Evolutionary conservation across 1,140 invertebrate genomes (phyloP).

Genomic region (Cydia splendana): DNA sequence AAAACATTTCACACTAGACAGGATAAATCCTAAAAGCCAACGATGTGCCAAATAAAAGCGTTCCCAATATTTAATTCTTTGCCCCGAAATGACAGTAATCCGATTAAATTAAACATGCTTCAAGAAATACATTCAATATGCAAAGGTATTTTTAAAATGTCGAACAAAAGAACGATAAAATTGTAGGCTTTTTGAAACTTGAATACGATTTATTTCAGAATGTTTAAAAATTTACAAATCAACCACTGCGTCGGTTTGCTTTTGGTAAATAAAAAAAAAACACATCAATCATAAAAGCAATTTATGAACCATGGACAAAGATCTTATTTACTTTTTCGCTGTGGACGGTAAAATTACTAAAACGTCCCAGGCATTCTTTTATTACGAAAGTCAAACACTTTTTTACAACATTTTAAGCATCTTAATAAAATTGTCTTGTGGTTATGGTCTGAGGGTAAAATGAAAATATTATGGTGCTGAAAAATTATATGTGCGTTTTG

Average conservation of each 20-base stretch:
- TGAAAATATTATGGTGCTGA: background rate
- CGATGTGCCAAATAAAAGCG: conserved; percentile 1
- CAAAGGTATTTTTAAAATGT: conserved; percentile 2
- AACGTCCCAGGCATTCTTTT: too few relatives aligned
- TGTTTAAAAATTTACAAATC: too few relatives aligned
- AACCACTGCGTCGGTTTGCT: too few relatives aligned
- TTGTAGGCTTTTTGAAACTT: too few relatives aligned
- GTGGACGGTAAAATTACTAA: too few relatives aligned
- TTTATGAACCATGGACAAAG: too few relatives aligned
- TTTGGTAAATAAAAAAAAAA: too few relatives aligned
- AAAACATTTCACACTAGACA: conserved; percentile 14
- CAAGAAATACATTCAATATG: background rate
- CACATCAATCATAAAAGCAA: too few relatives aligned
- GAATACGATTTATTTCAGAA: too few relatives aligned
- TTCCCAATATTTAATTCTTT: conserved; percentile 26
- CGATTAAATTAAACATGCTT: conserved; percentile 28
- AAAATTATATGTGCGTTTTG: background rate
- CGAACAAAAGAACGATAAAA: background rate
- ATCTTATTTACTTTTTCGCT: too few relatives aligned
- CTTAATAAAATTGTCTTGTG: background rate
- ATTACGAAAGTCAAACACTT: too few relatives aligned
- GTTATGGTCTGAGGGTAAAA: too few relatives aligned
- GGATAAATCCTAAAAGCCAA: conserved; percentile 4
- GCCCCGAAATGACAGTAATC: background rate
- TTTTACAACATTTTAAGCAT: background rate